Evolutionary conservation across 2,888 invertebrate genomes (phyloP), one percentile per base, ranked within the genome.

Genomic region (Lepetodrilus schrolli): DNA sequence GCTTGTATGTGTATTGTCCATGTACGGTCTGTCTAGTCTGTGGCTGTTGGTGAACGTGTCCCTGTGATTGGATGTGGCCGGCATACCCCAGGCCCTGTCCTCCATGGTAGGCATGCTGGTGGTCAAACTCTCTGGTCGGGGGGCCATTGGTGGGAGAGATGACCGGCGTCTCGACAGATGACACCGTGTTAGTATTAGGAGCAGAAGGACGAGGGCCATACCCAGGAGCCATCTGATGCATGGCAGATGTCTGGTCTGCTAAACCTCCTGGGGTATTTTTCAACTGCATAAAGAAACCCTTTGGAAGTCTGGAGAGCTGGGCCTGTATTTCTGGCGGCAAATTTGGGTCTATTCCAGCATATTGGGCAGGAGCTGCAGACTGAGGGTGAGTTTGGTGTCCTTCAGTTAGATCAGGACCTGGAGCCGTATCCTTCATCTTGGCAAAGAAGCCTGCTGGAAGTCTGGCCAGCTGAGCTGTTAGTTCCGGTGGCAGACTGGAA

Each of bases 121-220:
- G 47, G 30, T 49, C 47, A 70, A 48, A 34, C 4, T 66, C 68
- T 8, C 48, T 51, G 34, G 68, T 43, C 23, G 37, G 66, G 48
- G 68, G 58, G 34, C 72, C 75, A 17, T 78, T 80, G n/a, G 78
- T 81, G 7, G 83, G 82, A 7, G 83, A 83, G n/a, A 82, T 72
- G 13, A 85, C 80, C 10, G 85, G 83, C 8, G 80, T 80, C 38
- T 76, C 79, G 2, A 79, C 74, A 37, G 84, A 65, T 26, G 82
- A 82, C 4, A 84, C 83, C 20, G 82, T 83, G 58, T 74, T 81
- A 8, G 83, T 85, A 26, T 73, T 68, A 10, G n/a, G n/a, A n/a
- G n/a, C n/a, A n/a, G n/a, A n/a, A n/a, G n/a, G n/a, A n/a, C n/a
- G n/a, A n/a, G n/a, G n/a, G n/a, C 26, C 26, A 47, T 47, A 68